These are phyloP conservation scores for Psilopogon haemacephalus DNA, from an alignment of 2,113 vertebrate species.

Conservation along the genomic window DNA sequence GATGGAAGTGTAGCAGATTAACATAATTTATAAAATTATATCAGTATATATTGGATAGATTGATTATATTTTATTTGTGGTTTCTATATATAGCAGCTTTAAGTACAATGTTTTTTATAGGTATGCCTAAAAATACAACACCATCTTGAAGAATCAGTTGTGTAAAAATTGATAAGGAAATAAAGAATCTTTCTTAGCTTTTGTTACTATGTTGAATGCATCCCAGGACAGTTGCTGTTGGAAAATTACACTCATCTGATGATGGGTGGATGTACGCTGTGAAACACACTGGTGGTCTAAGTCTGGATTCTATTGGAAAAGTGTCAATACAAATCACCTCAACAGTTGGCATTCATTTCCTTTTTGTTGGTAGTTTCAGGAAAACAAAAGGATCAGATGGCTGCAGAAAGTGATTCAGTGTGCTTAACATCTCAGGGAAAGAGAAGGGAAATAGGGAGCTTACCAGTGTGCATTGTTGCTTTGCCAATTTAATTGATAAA, in stretches of 20 bases:
- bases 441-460: background rate
- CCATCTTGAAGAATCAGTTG: background rate
- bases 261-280: background rate
- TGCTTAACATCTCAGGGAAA: background rate
- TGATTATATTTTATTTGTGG: background rate
- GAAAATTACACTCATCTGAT: constrained; percentile 10
- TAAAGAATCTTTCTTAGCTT: background rate
- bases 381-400: background rate
- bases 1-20: constrained; percentile 34
- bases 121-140: background rate
- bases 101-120: background rate
- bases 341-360: constrained; percentile 31
- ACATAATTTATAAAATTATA: background rate
- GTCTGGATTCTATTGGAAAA: constrained; percentile 28
- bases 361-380: background rate
- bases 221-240: background rate
- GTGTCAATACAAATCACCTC: constrained; percentile 13
- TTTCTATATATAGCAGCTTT: background rate
- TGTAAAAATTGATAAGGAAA: background rate
- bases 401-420: background rate
- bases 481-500: background rate
- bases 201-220: background rate
- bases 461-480: background rate
- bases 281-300: background rate
- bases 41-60: background rate